Evolutionary conservation across 2,888 invertebrate species (phyloP), one percentile per base, ranked within the genome.

Genomic region (Brachypalpus laphriformis): DNA sequence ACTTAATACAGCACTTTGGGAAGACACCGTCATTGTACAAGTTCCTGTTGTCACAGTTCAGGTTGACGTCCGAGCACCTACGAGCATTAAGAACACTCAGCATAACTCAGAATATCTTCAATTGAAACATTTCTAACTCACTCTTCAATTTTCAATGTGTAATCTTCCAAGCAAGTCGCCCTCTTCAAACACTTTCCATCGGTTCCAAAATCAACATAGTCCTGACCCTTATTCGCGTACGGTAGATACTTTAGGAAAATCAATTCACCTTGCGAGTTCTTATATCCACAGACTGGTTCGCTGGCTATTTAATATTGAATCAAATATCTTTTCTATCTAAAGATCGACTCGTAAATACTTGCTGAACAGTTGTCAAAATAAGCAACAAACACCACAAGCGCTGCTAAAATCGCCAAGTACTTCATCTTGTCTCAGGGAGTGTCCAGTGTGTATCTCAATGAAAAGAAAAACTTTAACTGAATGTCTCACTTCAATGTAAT

Each of bases 191-290:
- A 91, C 68, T 88, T 90, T 31, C 91, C 91, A 75, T 91, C 89
- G 7, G 87, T 45, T 22, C 87, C 89, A 54, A 90, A 90, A 54
- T 91, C 91, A 9, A 90, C 89, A 82, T 91, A 91, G 18, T 90
- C 90, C 87, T 91, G 78, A 0, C 91, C 91, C 31, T 88, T 87
- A 11, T 88, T 88, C 11, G 87, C 28, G 6, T 87, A 70, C 11
- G 90, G 89, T 54, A 90, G 87, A 83, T 91, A 91, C 86, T 89
- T 90, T 0, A 91, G 87, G 31, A 91, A 91, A 11, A 91, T 87
- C n/a, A 88, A 89, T 63, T 90, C 89, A 51, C 88, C 90, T 76
- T 90, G 82, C 0, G 89, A 78, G 78, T 89, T 91, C 22, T 85
- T 88, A 78, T 91, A 91, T 5, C 87, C 87, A 87, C 91, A 91